Evolutionary conservation across 2,797 vertebrate species (phyloP).

Genomic region (Meriones psammophilus): DNA sequence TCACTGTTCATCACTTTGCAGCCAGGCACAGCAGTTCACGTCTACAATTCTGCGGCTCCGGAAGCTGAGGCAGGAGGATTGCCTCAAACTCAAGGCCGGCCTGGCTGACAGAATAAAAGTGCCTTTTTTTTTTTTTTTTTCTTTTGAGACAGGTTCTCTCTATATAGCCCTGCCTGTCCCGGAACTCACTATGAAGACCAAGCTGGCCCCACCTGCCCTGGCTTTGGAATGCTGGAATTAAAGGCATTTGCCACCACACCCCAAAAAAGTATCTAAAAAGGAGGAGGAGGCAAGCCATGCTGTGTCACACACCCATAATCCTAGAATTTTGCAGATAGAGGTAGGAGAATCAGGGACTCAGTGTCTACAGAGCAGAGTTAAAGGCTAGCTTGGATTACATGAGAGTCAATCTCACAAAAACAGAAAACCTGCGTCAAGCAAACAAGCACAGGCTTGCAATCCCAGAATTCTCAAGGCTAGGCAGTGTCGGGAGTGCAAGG

Average conservation of each 20-base stretch:
- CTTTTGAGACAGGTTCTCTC: too few species aligned
- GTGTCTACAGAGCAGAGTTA: not conserved
- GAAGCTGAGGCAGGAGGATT: not conserved
- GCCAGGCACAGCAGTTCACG: not conserved
- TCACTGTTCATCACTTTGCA: not conserved
- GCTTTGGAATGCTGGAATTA: not conserved
- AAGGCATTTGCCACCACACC: not conserved
- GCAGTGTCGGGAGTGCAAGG: not conserved
- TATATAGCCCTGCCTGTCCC: too few species aligned
- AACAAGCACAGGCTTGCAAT: too few species aligned
- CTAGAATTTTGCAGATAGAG: not conserved
- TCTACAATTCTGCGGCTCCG: not conserved
- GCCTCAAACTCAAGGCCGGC: not conserved
- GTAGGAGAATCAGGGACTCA: not conserved
- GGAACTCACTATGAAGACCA: not conserved
- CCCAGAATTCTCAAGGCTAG: not conserved
- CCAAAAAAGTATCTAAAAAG: not conserved
- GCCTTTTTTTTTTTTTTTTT: not conserved
- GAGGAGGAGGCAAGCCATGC: not conserved
- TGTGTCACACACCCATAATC: not conserved
- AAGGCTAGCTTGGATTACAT: not conserved
- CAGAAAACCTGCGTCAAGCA: not conserved
- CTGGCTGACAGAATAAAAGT: not conserved
- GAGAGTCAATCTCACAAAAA: not conserved
- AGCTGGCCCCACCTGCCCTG: too few species aligned